These are phyloP conservation scores for Scaptomyza tumidula DNA, from an alignment of 2,888 invertebrate genomes.

Conservation along the genomic window DNA sequence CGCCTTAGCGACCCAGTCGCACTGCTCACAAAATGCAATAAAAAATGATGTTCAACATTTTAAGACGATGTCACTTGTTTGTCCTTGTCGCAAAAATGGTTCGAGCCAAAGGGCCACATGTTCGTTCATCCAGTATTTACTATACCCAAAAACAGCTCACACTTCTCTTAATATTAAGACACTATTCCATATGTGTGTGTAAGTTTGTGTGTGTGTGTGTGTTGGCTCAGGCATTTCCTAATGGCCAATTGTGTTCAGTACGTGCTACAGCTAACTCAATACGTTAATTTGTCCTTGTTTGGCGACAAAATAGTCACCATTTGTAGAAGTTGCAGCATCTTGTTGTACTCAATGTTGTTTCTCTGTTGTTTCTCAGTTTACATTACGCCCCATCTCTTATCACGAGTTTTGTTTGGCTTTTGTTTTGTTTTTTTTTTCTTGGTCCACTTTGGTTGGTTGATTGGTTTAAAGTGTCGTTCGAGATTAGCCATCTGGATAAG, in stretches of 20 bases:
- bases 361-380: slow-evolving; percentile 12
- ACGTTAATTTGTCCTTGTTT: slow-evolving; percentile 68
- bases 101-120: slow-evolving; percentile 51
- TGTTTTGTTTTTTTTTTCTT: background rate
- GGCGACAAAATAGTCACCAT: slow-evolving; percentile 62
- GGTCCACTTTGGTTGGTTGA: slow-evolving; percentile 38
- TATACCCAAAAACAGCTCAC: slow-evolving; percentile 1
- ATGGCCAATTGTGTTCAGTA: slow-evolving; percentile 66
- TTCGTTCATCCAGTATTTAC: slow-evolving; percentile 15
- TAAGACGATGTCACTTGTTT: slow-evolving; percentile 66
- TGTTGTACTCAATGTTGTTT: slow-evolving; percentile 22
- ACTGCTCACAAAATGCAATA: slow-evolving; percentile 64
- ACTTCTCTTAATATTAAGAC: slow-evolving; percentile 39
- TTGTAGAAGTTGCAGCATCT: slow-evolving; percentile 48
- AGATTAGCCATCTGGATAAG: background rate
- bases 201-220: background rate
- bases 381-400: slow-evolving; percentile 11
- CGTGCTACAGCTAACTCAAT: slow-evolving; percentile 64
- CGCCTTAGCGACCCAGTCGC: slow-evolving; percentile 27
- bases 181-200: slow-evolving; percentile 1
- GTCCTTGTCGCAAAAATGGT: slow-evolving; percentile 59
- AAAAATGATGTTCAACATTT: slow-evolving; percentile 69
- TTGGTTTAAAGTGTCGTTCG: slow-evolving; percentile 23
- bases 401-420: background rate
- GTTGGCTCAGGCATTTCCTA: slow-evolving; percentile 56